Evolutionary conservation across 2,797 vertebrate species (phyloP).

Genomic region (Euthynnus affinis): DNA sequence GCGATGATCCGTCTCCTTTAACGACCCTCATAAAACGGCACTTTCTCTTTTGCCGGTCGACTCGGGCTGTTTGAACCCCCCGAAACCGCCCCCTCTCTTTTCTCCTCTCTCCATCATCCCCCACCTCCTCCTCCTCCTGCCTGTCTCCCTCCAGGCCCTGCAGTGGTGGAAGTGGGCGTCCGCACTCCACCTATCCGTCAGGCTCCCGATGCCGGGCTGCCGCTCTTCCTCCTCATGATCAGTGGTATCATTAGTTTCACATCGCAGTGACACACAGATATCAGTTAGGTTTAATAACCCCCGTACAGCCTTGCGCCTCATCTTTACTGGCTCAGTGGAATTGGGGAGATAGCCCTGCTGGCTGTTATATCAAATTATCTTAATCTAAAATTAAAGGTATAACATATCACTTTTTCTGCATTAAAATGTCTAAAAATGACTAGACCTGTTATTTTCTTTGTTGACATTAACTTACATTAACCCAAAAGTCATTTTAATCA

Average conservation of each 20-base stretch:
- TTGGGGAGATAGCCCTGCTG: constrained; percentile 25
- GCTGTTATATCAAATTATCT: constrained; percentile 58
- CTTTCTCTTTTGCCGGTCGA: constrained; percentile 53
- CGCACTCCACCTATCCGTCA: constrained; percentile 51
- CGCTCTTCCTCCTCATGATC: constrained; percentile 46
- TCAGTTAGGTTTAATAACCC: constrained; percentile 59
- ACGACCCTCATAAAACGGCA: constrained; percentile 74
- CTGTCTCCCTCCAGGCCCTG: constrained; percentile 24
- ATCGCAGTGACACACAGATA: constrained; percentile 37
- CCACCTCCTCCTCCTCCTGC: constrained; percentile 5
- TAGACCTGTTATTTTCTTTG: too few relatives aligned
- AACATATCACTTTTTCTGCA: too few relatives aligned
- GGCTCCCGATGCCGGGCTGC: constrained; percentile 18
- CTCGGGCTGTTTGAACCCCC: constrained; percentile 10
- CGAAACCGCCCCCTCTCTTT: constrained; percentile 28
- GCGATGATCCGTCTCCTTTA: constrained; percentile 82
- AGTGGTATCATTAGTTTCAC: constrained; percentile 53
- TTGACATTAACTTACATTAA: too few relatives aligned
- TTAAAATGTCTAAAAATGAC: too few relatives aligned
- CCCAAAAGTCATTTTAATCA: too few relatives aligned
- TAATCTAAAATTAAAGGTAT: constrained; percentile 48
- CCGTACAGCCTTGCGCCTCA: constrained; percentile 25
- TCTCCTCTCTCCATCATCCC: constrained; percentile 41
- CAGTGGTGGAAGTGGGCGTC: constrained; percentile 49
- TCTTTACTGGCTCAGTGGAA: constrained; percentile 53